Percentiles rank a stretch among this genome's conserved stretches.
Conservation (phyloP, 1,140 invertebrate species). For the Zaprionus gabonicus region DNA sequence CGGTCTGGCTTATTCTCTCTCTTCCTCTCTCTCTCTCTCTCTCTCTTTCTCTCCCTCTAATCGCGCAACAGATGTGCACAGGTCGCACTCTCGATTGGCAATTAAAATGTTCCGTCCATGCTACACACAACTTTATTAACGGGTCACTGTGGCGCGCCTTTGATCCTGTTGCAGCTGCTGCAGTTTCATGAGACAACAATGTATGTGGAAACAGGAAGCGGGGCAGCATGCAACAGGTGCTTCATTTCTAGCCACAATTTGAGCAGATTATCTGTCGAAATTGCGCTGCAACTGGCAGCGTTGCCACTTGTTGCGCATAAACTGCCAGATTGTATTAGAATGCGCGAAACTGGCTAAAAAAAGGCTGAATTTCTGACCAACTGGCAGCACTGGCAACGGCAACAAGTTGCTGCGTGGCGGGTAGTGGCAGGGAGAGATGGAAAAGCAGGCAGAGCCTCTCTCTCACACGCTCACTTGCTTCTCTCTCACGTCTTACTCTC, state of each 20-base stretch:
- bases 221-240: not conserved
- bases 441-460: constrained; percentile 8
- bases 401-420: not conserved
- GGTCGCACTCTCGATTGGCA: constrained; percentile 68
- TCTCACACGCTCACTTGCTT: constrained; percentile 14
- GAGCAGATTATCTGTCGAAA: constrained; percentile 56
- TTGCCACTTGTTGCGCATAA: constrained; percentile 16
- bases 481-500: constrained; percentile 36
- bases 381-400: constrained; percentile 17
- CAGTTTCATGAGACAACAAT: constrained; percentile 16
- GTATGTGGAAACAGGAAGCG: not conserved
- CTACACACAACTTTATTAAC: constrained; percentile 76
- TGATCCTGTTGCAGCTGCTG: constrained; percentile 50
- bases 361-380: not conserved
- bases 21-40: not conserved
- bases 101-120: constrained; percentile 78
- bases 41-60: constrained; percentile 49
- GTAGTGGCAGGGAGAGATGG: not conserved
- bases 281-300: constrained; percentile 47
- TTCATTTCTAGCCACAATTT: constrained; percentile 55
- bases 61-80: constrained; percentile 66
- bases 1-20: not conserved
- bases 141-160: constrained; percentile 59
- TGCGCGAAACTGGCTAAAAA: not conserved
- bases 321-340: constrained; percentile 11